phyloP scores from a whole-genome alignment of 1,140 invertebrate genomes.

The Lucilia cuprina region DNA sequence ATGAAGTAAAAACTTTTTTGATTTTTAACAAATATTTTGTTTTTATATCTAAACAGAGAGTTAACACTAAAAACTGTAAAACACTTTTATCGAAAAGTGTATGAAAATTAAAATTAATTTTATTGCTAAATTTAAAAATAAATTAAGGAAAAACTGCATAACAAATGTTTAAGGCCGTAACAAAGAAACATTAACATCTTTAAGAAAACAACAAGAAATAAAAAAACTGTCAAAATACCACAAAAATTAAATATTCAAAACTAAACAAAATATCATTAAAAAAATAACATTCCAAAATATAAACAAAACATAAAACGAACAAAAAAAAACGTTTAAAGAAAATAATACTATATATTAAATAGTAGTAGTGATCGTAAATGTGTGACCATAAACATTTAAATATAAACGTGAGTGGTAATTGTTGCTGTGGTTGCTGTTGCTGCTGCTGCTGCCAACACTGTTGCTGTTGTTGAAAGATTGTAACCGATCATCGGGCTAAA shows the following conservation, averaged over 20 bases:
- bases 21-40: no score
- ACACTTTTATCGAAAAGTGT: no score
- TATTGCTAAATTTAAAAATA: background rate
- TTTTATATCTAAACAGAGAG: no score
- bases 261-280: background rate
- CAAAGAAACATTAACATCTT: background rate
- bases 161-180: background rate
- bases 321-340: background rate
- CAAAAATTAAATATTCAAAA: background rate
- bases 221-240: background rate
- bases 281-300: background rate
- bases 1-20: no score
- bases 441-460: background rate
- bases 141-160: background rate
- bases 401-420: background rate
- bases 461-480: background rate
- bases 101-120: no score
- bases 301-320: background rate
- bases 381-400: background rate
- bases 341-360: background rate
- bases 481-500: constrained; percentile 6
- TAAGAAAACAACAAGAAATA: background rate
- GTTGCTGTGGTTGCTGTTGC: background rate
- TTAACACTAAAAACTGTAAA: no score
- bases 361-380: background rate